Conservation (phyloP, 2,888 invertebrate species). For the Leucophenga montana region DNA sequence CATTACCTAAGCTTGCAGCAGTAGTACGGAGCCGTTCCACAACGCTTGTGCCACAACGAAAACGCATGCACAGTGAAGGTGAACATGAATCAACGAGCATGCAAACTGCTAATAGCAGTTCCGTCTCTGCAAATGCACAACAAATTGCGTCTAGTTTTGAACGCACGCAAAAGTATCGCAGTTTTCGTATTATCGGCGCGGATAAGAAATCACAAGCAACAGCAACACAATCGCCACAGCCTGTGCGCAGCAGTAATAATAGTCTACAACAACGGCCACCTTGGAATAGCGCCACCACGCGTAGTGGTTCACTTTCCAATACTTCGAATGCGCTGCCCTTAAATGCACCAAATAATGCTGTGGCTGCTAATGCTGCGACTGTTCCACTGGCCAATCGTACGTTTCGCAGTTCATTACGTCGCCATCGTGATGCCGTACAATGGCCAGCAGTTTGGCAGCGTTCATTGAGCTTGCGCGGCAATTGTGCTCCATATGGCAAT, state of each 20-base stretch:
- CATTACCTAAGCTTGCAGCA: conserved; percentile 56
- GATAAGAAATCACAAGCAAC: conserved; percentile 16
- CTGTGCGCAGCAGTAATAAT: conserved; percentile 29
- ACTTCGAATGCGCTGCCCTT: conserved; percentile 53
- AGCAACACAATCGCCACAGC: conserved; percentile 26
- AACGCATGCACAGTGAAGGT: conserved; percentile 45
- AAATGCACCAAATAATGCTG: conserved; percentile 43
- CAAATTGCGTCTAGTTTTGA: no score
- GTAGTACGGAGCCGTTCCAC: conserved; percentile 45
- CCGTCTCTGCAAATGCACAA: conserved; percentile 25
- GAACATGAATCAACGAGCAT: conserved; percentile 41
- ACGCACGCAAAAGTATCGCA: conserved; percentile 56
- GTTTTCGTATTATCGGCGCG: conserved; percentile 56
- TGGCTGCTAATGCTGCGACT: conserved; percentile 44
- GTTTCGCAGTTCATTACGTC: conserved; percentile 66
- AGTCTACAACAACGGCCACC: conserved; percentile 55
- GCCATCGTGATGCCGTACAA: conserved; percentile 67
- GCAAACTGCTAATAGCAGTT: conserved; percentile 35
- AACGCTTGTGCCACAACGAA: conserved; percentile 34
- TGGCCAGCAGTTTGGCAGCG: conserved; percentile 70
- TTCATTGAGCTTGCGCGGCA: conserved; percentile 60
- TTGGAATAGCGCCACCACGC: conserved; percentile 60
- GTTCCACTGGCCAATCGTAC: conserved; percentile 14
- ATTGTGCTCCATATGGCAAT: conserved; percentile 57
- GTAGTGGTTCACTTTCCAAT: conserved; percentile 27